Conservation (phyloP, 2,888 invertebrate species). For the Cryptocheilus praepositus region DNA sequence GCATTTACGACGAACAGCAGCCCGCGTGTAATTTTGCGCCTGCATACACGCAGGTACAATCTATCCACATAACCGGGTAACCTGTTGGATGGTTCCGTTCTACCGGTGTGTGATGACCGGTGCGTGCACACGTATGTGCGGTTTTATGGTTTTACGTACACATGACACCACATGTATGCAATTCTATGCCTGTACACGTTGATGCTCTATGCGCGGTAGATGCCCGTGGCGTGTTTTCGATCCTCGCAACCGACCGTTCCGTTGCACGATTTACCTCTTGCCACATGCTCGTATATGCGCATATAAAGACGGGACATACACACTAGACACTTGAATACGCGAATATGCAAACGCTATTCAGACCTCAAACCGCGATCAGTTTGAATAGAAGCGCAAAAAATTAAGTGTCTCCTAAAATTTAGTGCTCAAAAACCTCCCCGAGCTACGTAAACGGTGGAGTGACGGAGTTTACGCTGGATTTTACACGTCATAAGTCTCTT, state of each 20-base stretch:
- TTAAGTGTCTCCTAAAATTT: no score
- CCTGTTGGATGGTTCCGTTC: conserved; percentile 37
- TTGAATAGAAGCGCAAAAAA: no score
- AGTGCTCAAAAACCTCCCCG: no score
- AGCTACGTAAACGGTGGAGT: no score
- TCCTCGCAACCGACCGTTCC: conserved; percentile 27
- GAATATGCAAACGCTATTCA: background rate
- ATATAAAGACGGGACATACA: no score
- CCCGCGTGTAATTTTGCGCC: conserved; percentile 30
- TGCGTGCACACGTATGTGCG: background rate
- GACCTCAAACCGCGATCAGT: background rate
- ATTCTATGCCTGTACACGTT: background rate
- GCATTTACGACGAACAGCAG: conserved; percentile 36
- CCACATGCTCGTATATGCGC: no score
- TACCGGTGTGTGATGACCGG: conserved; percentile 11
- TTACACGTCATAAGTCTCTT: no score
- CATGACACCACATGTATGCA: background rate
- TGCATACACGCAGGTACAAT: conserved; percentile 22
- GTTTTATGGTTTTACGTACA: background rate
- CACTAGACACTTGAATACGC: no score
- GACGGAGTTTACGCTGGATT: no score
- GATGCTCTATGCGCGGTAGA: background rate
- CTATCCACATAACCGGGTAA: conserved; percentile 41
- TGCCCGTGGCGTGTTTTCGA: background rate
- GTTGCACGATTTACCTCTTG: conserved; percentile 1